These are phyloP conservation scores for Colossoma macropomum DNA, from an alignment of 2,113 vertebrate genomes.

Conservation along the genomic window DNA sequence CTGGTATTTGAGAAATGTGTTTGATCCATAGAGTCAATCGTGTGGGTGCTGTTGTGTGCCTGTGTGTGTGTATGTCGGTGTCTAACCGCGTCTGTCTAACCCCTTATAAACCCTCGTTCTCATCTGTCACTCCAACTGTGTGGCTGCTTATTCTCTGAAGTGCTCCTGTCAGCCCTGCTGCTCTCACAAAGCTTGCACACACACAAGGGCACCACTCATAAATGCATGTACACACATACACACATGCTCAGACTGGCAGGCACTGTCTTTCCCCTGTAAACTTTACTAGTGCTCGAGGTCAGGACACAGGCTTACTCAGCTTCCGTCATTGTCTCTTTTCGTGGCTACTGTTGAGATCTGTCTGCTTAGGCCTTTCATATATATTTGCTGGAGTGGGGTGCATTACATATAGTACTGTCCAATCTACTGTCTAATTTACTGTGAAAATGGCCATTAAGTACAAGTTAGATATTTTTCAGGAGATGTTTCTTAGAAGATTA, in stretches of 20 bases:
- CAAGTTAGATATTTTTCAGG: no score
- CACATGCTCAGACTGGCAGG: slow-evolving; percentile 7
- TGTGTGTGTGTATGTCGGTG: slow-evolving; percentile 23
- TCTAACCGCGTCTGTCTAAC: slow-evolving; percentile 24
- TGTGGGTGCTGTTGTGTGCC: neutral
- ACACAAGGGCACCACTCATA: neutral
- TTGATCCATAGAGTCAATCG: slow-evolving; percentile 66
- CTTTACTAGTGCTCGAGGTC: neutral
- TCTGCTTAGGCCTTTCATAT: neutral
- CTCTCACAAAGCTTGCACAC: neutral
- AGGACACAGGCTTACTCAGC: neutral
- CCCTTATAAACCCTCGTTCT: slow-evolving; percentile 31
- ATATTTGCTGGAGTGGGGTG: neutral
- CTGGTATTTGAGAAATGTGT: slow-evolving; percentile 77
- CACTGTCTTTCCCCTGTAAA: neutral
- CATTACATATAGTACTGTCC: neutral
- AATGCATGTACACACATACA: slow-evolving; percentile 5
- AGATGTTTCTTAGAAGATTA: no score
- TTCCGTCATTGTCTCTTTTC: neutral
- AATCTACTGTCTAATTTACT: no score
- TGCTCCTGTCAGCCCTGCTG: slow-evolving; percentile 7
- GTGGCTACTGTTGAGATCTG: neutral
- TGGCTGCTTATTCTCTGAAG: slow-evolving; percentile 37
- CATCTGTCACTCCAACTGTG: slow-evolving; percentile 30
- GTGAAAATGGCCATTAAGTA: no score